phyloP scores from a whole-genome alignment of 2,888 invertebrate genomes.

The Cheilosia impressa region DNA sequence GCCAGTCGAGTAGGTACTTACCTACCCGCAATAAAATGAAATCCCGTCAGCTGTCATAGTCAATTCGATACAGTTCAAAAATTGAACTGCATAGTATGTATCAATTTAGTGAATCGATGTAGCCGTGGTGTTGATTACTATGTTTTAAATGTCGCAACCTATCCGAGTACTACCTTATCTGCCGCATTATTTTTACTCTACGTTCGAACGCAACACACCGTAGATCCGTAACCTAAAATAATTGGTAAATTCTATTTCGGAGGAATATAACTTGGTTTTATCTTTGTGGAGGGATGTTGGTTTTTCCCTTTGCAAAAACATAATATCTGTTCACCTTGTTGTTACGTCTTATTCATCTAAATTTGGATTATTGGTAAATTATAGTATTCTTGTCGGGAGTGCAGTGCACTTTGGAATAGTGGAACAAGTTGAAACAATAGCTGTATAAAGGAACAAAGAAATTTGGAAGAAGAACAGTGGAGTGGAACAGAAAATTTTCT shows the following conservation, averaged over 20 bases:
- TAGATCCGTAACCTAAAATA: slow-evolving; percentile 36
- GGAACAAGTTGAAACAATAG: slow-evolving; percentile 64
- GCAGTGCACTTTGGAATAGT: slow-evolving; percentile 61
- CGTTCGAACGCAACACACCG: slow-evolving; percentile 47
- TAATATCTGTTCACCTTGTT: slow-evolving; percentile 24
- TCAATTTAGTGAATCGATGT: background rate
- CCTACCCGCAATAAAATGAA: too few relatives aligned
- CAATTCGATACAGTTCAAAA: too few relatives aligned
- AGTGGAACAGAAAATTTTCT: slow-evolving; percentile 74
- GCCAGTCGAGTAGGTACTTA: too few relatives aligned
- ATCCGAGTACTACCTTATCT: slow-evolving; percentile 32
- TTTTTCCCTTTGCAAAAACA: slow-evolving; percentile 13
- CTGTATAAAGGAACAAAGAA: slow-evolving; percentile 69
- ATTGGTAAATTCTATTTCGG: slow-evolving; percentile 26
- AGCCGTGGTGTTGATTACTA: background rate
- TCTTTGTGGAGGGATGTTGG: slow-evolving; percentile 27
- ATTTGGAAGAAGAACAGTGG: slow-evolving; percentile 62
- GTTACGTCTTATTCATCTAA: slow-evolving; percentile 12
- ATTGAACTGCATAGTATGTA: too few relatives aligned
- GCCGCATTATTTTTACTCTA: slow-evolving; percentile 30
- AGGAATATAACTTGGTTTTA: slow-evolving; percentile 17
- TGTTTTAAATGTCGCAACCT: background rate
- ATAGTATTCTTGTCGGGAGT: slow-evolving; percentile 58
- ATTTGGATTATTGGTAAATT: slow-evolving; percentile 47
- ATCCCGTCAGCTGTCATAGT: too few relatives aligned